These are phyloP conservation scores for Mus spretus DNA, from an alignment of 2,797 vertebrate genomes.

Conservation along the genomic window DNA sequence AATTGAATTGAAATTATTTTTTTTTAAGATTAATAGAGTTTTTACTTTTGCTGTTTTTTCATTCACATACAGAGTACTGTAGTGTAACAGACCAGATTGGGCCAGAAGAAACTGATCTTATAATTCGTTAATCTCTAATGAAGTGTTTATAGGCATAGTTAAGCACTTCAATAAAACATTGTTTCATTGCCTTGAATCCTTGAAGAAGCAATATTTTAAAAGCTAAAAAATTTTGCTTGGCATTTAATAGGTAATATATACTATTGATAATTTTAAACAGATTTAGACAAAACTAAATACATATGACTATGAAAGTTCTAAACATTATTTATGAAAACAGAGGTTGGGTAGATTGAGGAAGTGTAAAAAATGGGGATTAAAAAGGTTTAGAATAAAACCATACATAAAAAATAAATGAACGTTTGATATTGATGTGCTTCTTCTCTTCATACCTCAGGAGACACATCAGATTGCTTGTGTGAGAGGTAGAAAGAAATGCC, in stretches of 20 bases:
- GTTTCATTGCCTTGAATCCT: not conserved
- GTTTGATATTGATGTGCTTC: not conserved
- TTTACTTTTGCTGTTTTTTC: not conserved
- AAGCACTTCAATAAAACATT: not conserved
- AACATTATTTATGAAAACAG: not conserved
- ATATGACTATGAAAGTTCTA: not conserved
- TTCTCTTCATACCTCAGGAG: not conserved
- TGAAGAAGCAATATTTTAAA: not conserved
- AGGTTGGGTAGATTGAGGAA: not conserved
- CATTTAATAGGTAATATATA: not conserved
- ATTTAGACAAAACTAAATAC: not conserved
- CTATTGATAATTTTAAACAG: not conserved
- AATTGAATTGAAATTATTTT: not conserved
- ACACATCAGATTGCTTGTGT: not conserved
- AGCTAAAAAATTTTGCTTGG: not conserved
- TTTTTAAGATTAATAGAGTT: not conserved
- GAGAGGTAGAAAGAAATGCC: not conserved
- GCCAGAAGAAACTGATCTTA: not conserved
- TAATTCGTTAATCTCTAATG: not conserved
- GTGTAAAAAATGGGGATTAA: not conserved
- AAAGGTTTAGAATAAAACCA: not conserved
- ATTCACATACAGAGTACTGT: not conserved
- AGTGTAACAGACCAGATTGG: not conserved
- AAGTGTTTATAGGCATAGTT: not conserved
- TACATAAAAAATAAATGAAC: not conserved